Evolutionary conservation across 2,888 invertebrate species (phyloP), one percentile per base, ranked within the genome.

Genomic region (Priapulus caudatus): DNA sequence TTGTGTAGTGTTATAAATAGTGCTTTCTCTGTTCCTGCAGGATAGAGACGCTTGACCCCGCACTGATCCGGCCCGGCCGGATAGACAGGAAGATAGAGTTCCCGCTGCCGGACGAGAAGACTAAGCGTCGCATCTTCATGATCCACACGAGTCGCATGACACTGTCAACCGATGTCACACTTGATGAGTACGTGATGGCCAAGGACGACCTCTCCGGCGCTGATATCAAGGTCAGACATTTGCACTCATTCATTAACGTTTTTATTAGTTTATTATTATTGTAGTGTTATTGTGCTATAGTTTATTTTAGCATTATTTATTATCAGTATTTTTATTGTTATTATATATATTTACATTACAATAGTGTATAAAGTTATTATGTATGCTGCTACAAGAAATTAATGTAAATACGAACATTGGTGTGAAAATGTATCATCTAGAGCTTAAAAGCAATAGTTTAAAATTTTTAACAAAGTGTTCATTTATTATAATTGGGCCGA

Each of bases 101-200:
- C 70, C 98, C 98, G 0, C 76, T 98, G 50, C 98, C 98, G 0
- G 97, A 99, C 75, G 98, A 99, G 70, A 97, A 97, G 72, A 98
- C 98, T 0, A 93, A 93, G 70, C 79, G 89, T 52, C 79, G 97
- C 59, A 97, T 97, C 67, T 95, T 97, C 70, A 88, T 85, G 59
- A 99, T 99, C 64, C 98, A 99, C 73, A 98, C 98, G 1, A 89
- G 89, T n/a, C 79, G 92, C 59, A 99, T 99, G 98, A 99, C 97
- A 0, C 75, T 99, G 54, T 84, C 95, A 5, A 86, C 85, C 56
- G 95, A 98, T 74, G 98, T 99, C 4, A 91, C 93, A 68, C 78
- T 99, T 10, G 90, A 87, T 55, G 97, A 98, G 71, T 81, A 97
- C 50, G 93, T 99, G 58, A 92, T 95, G 89, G 90, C 97, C 2